Evolutionary conservation across 2,888 invertebrate species (phyloP), one percentile per base, ranked within the genome.

Genomic region (Pandemis heparana): DNA sequence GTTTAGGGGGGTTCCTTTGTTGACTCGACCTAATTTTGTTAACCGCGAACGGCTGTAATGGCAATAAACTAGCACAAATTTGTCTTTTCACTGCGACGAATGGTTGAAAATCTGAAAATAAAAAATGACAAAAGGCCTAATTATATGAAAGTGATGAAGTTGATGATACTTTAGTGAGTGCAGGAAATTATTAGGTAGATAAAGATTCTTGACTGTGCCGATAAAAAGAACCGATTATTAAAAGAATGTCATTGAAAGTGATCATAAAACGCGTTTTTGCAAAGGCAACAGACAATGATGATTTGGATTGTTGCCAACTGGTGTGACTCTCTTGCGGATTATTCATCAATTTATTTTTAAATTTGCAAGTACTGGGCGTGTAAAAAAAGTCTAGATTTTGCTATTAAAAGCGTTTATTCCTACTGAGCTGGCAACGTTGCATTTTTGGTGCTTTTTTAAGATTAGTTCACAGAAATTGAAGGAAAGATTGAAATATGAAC

Each of bases 281-380:
- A 38, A 76, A 74, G 78, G 76, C 77, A 78, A 81, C 81, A 81
- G 81, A 72, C 73, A 79, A 79, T 82, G 77, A 75, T 78, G 70
- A 39, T 68, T 80, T 88, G 87, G 86, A 83, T 51, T 69, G 23
- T 65, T 80, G 87, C 88, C 88, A 89, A 75, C 72, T 59, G 75
- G 73, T 74, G 78, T 77, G 77, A 81, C 77, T 79, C 80, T 79
- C 80, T 83, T 83, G 74, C 80, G 78, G 80, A 82, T 86, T 87
- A 85, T 84, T 87, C 85, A 83, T 80, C 68, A 63, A 79, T 79
- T 85, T 86, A 87, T 87, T 86, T 86, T 85, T 81, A 81, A 79
- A 79, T 77, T 80, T 61, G 73, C 14, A 7, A 7, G 6, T 74
- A 71, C 56, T 62, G 59, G 41, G 53, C 48, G 18, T 61, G 23